phyloP scores from a whole-genome alignment of 2,113 vertebrate species.

The Jacana jacana region DNA sequence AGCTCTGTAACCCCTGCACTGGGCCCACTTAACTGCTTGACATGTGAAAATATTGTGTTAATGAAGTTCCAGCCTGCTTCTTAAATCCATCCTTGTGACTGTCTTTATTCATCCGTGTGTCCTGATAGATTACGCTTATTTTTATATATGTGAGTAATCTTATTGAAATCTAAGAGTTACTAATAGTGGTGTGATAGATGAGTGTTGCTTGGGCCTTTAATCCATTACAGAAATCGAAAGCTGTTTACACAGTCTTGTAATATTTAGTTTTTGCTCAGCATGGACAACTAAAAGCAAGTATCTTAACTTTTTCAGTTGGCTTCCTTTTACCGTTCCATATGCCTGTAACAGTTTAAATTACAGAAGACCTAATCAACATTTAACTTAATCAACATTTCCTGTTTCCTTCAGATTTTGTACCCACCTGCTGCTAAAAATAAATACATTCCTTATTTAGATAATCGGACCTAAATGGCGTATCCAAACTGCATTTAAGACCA shows the following conservation, averaged over 20 bases:
- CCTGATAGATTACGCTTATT: constrained; percentile 43
- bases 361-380: not conserved
- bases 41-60: constrained; percentile 60
- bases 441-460: not conserved
- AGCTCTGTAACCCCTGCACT: not conserved
- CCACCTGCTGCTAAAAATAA: constrained; percentile 42
- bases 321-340: not conserved
- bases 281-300: not conserved
- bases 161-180: constrained; percentile 17
- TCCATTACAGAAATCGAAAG: not conserved
- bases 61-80: constrained; percentile 49
- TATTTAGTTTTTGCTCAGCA: not conserved
- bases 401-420: constrained; percentile 17
- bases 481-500: not conserved
- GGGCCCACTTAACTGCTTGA: constrained; percentile 23
- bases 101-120: constrained; percentile 47
- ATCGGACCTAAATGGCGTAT: not conserved
- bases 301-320: not conserved
- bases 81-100: constrained; percentile 65
- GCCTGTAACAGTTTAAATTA: constrained; percentile 11
- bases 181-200: not conserved
- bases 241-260: constrained; percentile 5
- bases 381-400: constrained; percentile 37
- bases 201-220: not conserved
- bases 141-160: constrained; percentile 31